Percentiles rank a stretch among this genome's conserved stretches.
phyloP scores from a whole-genome alignment of 2,888 invertebrate species.

The Heliconius hortense region DNA sequence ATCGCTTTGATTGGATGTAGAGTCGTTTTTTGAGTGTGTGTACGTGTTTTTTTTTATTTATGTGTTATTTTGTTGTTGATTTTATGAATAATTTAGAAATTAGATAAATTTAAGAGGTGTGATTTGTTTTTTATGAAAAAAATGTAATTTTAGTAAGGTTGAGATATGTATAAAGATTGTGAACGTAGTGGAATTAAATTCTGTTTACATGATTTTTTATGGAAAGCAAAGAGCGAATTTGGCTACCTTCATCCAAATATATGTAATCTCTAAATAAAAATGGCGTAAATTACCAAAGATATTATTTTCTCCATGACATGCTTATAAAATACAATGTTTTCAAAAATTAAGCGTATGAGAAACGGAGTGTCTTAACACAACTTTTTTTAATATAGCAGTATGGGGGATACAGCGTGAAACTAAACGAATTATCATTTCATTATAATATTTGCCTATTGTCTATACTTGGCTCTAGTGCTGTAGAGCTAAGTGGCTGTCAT shows the following conservation, averaged over 20 bases:
- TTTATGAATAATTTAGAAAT: slow-evolving; percentile 2
- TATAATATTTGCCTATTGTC: slow-evolving; percentile 17
- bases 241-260: no score
- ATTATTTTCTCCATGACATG: no score
- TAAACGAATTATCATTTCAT: slow-evolving; percentile 1
- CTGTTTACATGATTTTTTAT: background rate
- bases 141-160: background rate
- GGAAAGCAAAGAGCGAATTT: background rate
- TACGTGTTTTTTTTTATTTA: background rate
- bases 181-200: background rate
- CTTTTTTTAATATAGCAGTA: no score
- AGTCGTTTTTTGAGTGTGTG: background rate
- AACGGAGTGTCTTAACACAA: no score
- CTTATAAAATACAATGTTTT: no score
- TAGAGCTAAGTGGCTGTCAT: slow-evolving; percentile 31
- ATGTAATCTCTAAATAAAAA: no score
- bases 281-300: no score
- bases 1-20: slow-evolving; percentile 1
- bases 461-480: background rate
- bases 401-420: no score
- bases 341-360: no score
- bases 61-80: background rate
- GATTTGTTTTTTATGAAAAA: background rate
- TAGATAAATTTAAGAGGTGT: background rate
- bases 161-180: background rate